These are phyloP conservation scores for Cydia strobilella DNA, from an alignment of 1,140 invertebrate genomes.

Conservation along the genomic window DNA sequence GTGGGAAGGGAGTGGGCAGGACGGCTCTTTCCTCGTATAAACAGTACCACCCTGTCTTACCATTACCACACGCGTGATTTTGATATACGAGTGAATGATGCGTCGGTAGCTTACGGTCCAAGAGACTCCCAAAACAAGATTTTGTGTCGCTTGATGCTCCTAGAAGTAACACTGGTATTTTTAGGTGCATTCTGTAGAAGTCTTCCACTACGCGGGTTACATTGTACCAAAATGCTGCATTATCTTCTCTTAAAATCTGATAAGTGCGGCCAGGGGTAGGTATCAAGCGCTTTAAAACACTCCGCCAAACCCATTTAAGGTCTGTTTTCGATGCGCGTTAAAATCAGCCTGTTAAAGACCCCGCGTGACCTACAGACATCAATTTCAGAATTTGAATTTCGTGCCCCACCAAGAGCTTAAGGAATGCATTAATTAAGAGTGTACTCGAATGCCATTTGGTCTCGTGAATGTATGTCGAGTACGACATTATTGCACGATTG, in stretches of 20 bases:
- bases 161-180: no score
- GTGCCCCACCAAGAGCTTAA: neutral
- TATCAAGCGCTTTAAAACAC: neutral
- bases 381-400: slow-evolving; percentile 17
- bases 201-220: no score
- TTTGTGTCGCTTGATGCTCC: no score
- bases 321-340: neutral
- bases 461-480: neutral
- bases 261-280: neutral
- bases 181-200: no score
- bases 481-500: slow-evolving; percentile 13
- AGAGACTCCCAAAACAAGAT: neutral
- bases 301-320: neutral
- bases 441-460: slow-evolving; percentile 1
- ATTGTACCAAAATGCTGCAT: no score
- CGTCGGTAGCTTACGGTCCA: slow-evolving; percentile 4
- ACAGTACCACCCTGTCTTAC: slow-evolving; percentile 54
- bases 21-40: slow-evolving; percentile 51
- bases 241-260: neutral
- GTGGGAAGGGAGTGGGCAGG: slow-evolving; percentile 58
- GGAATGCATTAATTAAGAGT: slow-evolving; percentile 16
- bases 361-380: neutral
- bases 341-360: slow-evolving; percentile 3
- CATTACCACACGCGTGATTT: slow-evolving; percentile 30
- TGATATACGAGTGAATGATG: neutral